Base-by-base conservation (phyloP, 2,113 vertebrate genomes). In the Edolisoma coerulescens region DNA sequence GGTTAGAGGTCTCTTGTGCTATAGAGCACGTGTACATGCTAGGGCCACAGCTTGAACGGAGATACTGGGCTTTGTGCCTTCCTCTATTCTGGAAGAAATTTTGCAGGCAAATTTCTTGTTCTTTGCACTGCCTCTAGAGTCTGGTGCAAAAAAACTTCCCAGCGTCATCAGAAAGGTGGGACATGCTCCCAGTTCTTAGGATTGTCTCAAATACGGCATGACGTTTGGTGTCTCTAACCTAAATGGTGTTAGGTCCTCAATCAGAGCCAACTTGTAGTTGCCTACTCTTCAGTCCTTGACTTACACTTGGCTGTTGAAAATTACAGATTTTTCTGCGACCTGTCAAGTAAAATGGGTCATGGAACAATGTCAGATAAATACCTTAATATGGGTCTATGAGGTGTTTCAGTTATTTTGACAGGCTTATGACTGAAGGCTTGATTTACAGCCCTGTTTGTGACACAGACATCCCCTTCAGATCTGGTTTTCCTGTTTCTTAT, bases 181-280 rank as follows among this genome's bases (percentile, higher is more conserved):
- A 26, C 0, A 0, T 35, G 23, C 50, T 67, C 60, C 11, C 23
- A 63, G 35, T 26, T 87, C 27, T 68, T 28, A 8, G 13, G 39
- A 27, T 50, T 61, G 18, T 80, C 68, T 76, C 37, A 47, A 70
- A 65, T 11, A 67, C 60, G 14, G 26, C 26, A 19, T 6, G 33
- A 15, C 9, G 54, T 78, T 78, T 67, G 10, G 10, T 70, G 23
- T 50, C n/a, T 41, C 22, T 74, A 42, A 45, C 33, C 16, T 35
- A 47, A 85, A 71, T 56, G 23, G 14, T 8, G 0, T 32, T 77
- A 56, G 24, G 14, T 54, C 27, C 52, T 90, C 47, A 64, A 18
- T 33, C 47, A 21, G 15, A 53, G 20, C 49, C 32, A 65, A 7
- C 6, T 81, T 30, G 17, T 10, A 53, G 15, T 37, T 0, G 0